Evolutionary conservation across 53 echinoderm and acorn worm species (phyloP).

Genomic region (Zoroaster sp.): DNA sequence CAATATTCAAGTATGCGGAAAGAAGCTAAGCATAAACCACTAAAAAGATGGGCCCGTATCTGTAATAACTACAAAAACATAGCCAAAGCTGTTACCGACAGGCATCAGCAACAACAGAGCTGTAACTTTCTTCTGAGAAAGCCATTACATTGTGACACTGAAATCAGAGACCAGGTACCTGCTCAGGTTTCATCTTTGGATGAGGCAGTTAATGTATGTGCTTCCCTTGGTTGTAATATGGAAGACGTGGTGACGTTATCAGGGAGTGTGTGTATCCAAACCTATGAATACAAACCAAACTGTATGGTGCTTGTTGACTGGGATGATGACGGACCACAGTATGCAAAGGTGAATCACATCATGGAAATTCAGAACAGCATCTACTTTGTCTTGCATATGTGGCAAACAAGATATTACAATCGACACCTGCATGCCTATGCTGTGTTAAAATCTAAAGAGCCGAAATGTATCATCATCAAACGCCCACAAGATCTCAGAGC

Average conservation of each 20-base stretch:
- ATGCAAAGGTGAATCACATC: slow-evolving; percentile 39
- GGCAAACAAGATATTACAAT: slow-evolving; percentile 41
- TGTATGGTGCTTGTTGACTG: slow-evolving; percentile 34
- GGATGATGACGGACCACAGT: slow-evolving; percentile 48
- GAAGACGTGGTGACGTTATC: background rate
- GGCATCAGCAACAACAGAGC: no score
- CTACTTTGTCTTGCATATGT: slow-evolving; percentile 17
- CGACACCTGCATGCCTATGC: slow-evolving; percentile 43
- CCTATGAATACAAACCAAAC: slow-evolving; percentile 36
- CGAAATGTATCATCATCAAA: background rate
- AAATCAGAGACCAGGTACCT: slow-evolving; percentile 24
- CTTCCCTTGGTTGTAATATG: slow-evolving; percentile 6
- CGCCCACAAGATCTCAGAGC: slow-evolving; percentile 5
- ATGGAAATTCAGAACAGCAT: background rate
- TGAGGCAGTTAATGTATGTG: slow-evolving; percentile 15
- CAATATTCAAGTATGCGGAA: no score
- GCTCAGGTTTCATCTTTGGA: slow-evolving; percentile 34
- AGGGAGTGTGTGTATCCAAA: slow-evolving; percentile 17
- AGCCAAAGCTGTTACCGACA: no score
- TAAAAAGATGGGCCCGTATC: no score
- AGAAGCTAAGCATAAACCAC: no score
- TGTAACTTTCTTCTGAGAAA: no score
- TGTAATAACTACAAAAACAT: no score
- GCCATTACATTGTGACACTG: no score
- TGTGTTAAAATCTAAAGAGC: slow-evolving; percentile 16